These are phyloP conservation scores for Microplitis deprimator DNA, from an alignment of 2,888 invertebrate genomes.

Conservation along the genomic window DNA sequence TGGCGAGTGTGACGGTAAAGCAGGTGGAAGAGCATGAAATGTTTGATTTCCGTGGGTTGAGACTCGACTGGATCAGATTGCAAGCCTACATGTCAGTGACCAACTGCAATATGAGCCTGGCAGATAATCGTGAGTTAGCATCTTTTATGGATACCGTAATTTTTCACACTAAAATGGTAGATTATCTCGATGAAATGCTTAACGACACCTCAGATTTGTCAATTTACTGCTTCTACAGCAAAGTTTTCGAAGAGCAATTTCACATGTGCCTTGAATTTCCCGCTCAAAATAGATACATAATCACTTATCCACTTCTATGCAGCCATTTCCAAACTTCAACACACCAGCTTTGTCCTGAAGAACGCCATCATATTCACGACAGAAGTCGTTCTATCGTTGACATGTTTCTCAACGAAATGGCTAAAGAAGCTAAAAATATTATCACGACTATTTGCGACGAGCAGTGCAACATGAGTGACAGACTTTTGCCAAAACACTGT, in stretches of 20 bases:
- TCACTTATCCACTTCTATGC: constrained; percentile 97
- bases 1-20: constrained; percentile 88
- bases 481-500: constrained; percentile 94
- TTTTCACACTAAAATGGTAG: constrained; percentile 98
- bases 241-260: constrained; percentile 97
- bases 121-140: constrained; percentile 89
- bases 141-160: constrained; percentile 94
- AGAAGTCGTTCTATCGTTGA: constrained; percentile 96
- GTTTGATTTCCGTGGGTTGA: constrained; percentile 95
- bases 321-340: constrained; percentile 98
- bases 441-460: constrained; percentile 99
- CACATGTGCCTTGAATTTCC: constrained; percentile 99
- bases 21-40: constrained; percentile 97
- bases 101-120: constrained; percentile 84
- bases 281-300: constrained; percentile 97
- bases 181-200: constrained; percentile 96
- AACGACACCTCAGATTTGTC: constrained; percentile 98
- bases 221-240: constrained; percentile 97
- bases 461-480: constrained; percentile 96
- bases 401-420: constrained; percentile 98
- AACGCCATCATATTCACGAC: constrained; percentile 96
- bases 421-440: constrained; percentile 98
- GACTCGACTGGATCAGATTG: constrained; percentile 97
- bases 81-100: constrained; percentile 93
- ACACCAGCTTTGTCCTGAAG: constrained; percentile 98